Conservation (phyloP, 2,797 vertebrate species). For the Pyrrhura leucotis region DNA sequence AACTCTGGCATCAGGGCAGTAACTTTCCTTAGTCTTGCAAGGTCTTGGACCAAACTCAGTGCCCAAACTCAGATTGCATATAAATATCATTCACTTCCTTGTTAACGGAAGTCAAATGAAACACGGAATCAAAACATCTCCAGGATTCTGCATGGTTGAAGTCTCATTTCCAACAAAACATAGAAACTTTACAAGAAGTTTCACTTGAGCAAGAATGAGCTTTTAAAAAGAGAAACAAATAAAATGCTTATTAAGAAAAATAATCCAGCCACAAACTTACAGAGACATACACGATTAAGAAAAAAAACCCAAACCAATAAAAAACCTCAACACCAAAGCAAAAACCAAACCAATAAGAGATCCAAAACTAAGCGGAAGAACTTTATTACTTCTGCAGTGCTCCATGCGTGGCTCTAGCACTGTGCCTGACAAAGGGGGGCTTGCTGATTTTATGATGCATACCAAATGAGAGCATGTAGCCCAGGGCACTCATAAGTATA, state of each 20-base stretch:
- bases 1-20: background rate
- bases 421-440: constrained; percentile 77
- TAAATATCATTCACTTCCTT: background rate
- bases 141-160: background rate
- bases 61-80: background rate
- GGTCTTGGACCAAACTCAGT: background rate
- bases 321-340: background rate
- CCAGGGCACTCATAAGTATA: constrained; percentile 76
- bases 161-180: background rate
- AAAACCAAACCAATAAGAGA: background rate
- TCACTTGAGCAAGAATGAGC: background rate
- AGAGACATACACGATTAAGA: background rate
- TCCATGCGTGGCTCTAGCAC: constrained; percentile 58
- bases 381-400: constrained; percentile 43
- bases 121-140: background rate
- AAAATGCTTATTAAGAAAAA: background rate
- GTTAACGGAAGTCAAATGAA: background rate
- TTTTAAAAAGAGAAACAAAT: background rate
- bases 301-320: background rate
- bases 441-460: constrained; percentile 82
- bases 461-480: constrained; percentile 82
- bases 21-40: background rate
- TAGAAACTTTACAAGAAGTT: background rate
- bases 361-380: constrained; percentile 27
- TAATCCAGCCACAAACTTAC: background rate